Conservation (phyloP, 2,113 vertebrate genomes). For the Zosterops lateralis region DNA sequence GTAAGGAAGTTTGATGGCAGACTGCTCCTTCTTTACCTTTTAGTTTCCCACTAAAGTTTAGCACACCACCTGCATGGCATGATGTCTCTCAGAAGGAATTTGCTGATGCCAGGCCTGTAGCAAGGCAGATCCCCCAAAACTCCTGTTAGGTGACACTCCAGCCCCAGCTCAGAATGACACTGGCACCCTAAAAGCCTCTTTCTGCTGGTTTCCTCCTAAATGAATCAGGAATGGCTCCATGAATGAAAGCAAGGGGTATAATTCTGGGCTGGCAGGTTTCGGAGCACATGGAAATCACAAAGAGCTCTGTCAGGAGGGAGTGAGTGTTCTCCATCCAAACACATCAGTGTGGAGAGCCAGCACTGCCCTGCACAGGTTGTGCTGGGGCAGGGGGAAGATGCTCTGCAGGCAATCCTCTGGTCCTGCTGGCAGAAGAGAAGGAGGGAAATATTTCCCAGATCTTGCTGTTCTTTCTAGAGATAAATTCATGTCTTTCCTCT, state of each 20-base stretch:
- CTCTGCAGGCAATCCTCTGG: neutral
- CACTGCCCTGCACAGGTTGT: neutral
- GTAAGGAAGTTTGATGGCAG: neutral
- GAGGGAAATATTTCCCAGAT: neutral
- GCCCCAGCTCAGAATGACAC: neutral
- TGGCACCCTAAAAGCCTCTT: rapidly evolving
- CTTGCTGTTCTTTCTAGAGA: neutral
- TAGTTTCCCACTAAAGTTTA: neutral
- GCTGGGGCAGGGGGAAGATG: neutral
- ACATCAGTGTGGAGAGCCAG: neutral
- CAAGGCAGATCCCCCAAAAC: neutral
- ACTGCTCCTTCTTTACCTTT: neutral
- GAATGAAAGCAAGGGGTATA: neutral
- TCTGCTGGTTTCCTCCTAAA: neutral
- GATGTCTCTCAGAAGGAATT: neutral
- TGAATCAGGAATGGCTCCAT: neutral
- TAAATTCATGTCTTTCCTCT: slow-evolving; percentile 4
- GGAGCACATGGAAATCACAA: neutral
- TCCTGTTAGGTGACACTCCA: neutral
- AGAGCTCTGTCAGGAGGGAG: neutral
- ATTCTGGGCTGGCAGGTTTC: neutral
- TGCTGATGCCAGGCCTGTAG: neutral
- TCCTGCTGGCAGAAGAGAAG: neutral
- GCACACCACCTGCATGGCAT: neutral
- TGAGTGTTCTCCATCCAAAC: neutral